Base-by-base conservation (phyloP, 2,113 vertebrate genomes). In the Maccullochella peelii region DNA sequence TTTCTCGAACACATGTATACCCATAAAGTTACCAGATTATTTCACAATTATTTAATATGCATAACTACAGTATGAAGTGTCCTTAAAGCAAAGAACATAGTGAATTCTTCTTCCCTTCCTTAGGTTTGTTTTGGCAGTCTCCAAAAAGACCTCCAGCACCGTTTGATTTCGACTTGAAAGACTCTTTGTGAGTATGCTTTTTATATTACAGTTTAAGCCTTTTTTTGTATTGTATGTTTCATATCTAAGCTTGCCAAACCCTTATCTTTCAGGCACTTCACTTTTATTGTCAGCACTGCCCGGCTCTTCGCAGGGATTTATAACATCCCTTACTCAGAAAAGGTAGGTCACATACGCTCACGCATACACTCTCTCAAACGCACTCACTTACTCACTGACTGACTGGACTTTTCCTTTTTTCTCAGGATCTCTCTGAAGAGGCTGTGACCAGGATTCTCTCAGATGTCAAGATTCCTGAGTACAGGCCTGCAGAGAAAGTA, bases 111-210 rank as follows among this genome's bases (percentile, higher is more conserved):
- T 55, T 65, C 40, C 2, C 89, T 86, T 84, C 62, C 88, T 73
- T 84, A 99, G 98, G 97, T 96, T 97, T 99, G 69, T 99, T 99
- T 95, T 99, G 98, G 98, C 98, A 99, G 0, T 99, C 98, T 70
- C 98, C 98, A 30, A 99, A 99, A 94, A 96, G 98, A 80, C 98
- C 98, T 18, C 98, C 98, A 61, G 95, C 96, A 74, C 97, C 98
- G 73, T 94, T 97, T 93, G 96, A 97, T 83, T 99, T 99, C 95
- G 97, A 99, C 82, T 92, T 97, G 85, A 97, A 77, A 62, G 97
- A 99, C 88, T 92, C 95, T 80, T 95, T 98, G 98, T 99, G 94
- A 98, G 98, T 99, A 61, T 59, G 15, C 3, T 69, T 30, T 30
- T 73, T 18, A 10, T 16, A 5, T 76, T 16, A 23, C 21, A 16